Evolutionary conservation across 2,113 vertebrate species (phyloP).

Genomic region (Tychaedon coryphoeus): DNA sequence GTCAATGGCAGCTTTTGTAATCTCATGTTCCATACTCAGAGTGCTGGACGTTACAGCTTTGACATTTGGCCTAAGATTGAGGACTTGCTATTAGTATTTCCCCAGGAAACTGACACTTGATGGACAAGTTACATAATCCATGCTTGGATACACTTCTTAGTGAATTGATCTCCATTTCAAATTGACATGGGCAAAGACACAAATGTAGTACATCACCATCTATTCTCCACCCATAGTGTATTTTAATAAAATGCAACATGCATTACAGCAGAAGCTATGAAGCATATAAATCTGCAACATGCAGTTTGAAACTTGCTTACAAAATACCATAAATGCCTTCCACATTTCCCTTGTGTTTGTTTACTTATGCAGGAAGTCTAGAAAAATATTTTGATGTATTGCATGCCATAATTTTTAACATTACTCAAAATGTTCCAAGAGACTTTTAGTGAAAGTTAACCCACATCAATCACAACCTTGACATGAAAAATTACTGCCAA

Average conservation of each 20-base stretch:
- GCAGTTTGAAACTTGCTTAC: slow-evolving; percentile 41
- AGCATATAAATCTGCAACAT: slow-evolving; percentile 31
- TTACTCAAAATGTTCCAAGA: slow-evolving; percentile 65
- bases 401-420: slow-evolving; percentile 52
- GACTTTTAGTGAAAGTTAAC: slow-evolving; percentile 64
- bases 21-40: slow-evolving; percentile 32
- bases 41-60: slow-evolving; percentile 45
- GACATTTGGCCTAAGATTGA: slow-evolving; percentile 64
- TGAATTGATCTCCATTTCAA: slow-evolving; percentile 53
- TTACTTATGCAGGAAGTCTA: slow-evolving; percentile 57
- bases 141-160: slow-evolving; percentile 24
- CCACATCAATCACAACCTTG: slow-evolving; percentile 60
- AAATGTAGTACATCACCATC: background rate
- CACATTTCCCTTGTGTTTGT: slow-evolving; percentile 46
- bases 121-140: slow-evolving; percentile 32
- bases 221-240: background rate
- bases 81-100: slow-evolving; percentile 54
- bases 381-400: slow-evolving; percentile 63
- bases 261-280: background rate
- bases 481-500: slow-evolving; percentile 61
- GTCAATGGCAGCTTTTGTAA: slow-evolving; percentile 61
- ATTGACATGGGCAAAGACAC: slow-evolving; percentile 4
- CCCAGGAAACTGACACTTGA: slow-evolving; percentile 39
- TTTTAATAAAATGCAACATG: slow-evolving; percentile 42
- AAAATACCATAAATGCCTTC: slow-evolving; percentile 26